phyloP scores from a whole-genome alignment of 2,888 invertebrate genomes.

The Ichneumon xanthorius region DNA sequence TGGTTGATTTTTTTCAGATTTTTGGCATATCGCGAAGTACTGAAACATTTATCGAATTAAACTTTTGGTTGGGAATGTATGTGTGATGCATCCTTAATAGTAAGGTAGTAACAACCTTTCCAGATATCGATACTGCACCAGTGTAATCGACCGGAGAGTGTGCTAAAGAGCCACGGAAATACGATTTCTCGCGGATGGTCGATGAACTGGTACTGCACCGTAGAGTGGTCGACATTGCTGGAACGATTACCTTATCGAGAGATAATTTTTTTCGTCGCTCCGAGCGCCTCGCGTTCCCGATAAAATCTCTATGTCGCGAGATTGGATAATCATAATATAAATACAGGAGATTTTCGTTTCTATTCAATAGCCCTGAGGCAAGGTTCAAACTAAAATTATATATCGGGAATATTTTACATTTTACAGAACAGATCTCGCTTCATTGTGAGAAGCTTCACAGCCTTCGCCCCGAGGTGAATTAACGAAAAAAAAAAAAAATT shows the following conservation, averaged over 20 bases:
- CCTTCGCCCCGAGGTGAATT: neutral
- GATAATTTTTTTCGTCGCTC: neutral
- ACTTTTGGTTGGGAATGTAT: too few species aligned
- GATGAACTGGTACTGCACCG: slow-evolving; percentile 1
- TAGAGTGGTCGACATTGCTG: slow-evolving; percentile 14
- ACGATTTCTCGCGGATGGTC: neutral
- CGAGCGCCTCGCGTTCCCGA: neutral
- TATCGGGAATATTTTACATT: slow-evolving; percentile 18
- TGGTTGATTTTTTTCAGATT: too few species aligned
- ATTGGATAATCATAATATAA: slow-evolving; percentile 1
- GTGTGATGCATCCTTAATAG: too few species aligned
- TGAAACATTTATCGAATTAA: too few species aligned
- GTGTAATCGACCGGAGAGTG: too few species aligned
- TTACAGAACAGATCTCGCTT: slow-evolving; percentile 10
- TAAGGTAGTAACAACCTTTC: too few species aligned
- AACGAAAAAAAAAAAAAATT: slow-evolving; percentile 6
- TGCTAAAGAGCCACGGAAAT: neutral
- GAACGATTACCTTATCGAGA: neutral
- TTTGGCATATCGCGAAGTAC: too few species aligned
- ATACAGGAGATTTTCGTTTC: neutral
- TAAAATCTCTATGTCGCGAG: neutral
- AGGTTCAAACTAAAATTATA: slow-evolving; percentile 23
- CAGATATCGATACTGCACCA: too few species aligned
- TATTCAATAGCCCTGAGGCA: slow-evolving; percentile 2
- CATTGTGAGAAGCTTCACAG: neutral